Evolutionary conservation across 2,888 invertebrate genomes (phyloP).

Genomic region (Platypus cylindrus): DNA sequence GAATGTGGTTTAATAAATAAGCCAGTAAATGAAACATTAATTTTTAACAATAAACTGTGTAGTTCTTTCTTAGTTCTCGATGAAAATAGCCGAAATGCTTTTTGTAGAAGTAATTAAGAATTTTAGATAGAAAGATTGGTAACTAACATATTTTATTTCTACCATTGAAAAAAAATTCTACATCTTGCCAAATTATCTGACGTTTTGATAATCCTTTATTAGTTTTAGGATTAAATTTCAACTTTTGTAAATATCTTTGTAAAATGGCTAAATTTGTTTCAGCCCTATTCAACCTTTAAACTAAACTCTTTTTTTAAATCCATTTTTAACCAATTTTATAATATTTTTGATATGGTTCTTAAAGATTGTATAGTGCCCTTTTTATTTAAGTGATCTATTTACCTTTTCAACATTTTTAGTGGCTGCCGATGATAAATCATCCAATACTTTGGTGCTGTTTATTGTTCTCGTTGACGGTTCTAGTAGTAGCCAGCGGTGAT

Average conservation of each 20-base stretch:
- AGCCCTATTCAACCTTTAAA: background rate
- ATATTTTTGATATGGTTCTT: constrained; percentile 1
- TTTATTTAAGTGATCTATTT: background rate
- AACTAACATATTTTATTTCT: constrained; percentile 4
- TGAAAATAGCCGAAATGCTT: constrained; percentile 4
- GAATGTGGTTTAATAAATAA: constrained; percentile 6
- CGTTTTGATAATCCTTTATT: background rate
- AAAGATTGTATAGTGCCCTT: constrained; percentile 1
- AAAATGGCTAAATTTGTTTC: constrained; percentile 1
- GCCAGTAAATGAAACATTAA: constrained; percentile 5
- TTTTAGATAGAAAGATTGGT: constrained; percentile 5
- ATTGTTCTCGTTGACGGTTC: too few species aligned
- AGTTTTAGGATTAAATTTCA: background rate
- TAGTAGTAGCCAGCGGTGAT: too few species aligned
- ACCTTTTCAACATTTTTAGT: constrained; percentile 1
- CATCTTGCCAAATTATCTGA: constrained; percentile 3
- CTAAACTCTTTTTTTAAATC: background rate
- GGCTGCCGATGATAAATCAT: background rate
- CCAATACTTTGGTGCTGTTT: background rate
- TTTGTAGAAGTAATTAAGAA: constrained; percentile 4
- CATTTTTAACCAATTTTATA: background rate
- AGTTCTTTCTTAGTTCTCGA: constrained; percentile 4
- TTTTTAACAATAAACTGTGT: constrained; percentile 4
- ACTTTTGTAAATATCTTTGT: background rate
- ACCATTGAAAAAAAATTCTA: constrained; percentile 6